Base-by-base conservation (phyloP, 2,797 vertebrate species). In the Rousettus madagascariensis region DNA sequence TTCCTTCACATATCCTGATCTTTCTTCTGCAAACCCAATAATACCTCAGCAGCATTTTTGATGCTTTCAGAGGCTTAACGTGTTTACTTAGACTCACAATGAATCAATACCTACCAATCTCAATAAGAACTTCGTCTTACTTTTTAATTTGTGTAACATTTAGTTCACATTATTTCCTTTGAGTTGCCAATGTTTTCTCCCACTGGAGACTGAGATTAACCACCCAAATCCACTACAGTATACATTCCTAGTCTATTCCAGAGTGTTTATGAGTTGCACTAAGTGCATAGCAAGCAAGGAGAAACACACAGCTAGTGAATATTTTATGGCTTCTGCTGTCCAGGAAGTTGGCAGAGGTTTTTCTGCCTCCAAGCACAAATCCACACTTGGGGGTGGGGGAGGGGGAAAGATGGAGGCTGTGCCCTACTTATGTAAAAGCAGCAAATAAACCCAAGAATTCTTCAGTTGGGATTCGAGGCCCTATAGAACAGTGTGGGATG, bases 91-190 rank as follows among this genome's bases (percentile, higher is more conserved):
- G 74, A 91, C 61, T 90, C 49, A 91, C 11, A 65, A 66, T 66
- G 19, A 96, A 86, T 97, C 96, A 92, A 92, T 97, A 94, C 24
- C 41, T 66, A 95, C 88, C 41, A 85, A 93, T 97, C 68, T 91
- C 91, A 92, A 66, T 75, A 96, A 95, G 78, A 13, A 88, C 49
- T 92, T 89, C 2, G 2, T 80, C 69, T 87, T 92, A 79, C 16
- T 90, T 92, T 93, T 95, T 87, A 92, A 95, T 92, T 91, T 93
- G 57, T 90, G 41, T 93, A 91, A 95, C 72, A 78, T 91, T 85
- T 51, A 90, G 26, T 15, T 13, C 51, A 78, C 43, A 61, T 84
- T 97, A 93, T 91, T 86, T 61, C 84, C n/a, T 75, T 72, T 75
- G 61, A 88, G 15, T 89, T 82, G 49, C 10, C 33, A 74, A 38